Base-by-base conservation (phyloP, 2,113 vertebrate species). In the Ceyx cyanopectus region DNA sequence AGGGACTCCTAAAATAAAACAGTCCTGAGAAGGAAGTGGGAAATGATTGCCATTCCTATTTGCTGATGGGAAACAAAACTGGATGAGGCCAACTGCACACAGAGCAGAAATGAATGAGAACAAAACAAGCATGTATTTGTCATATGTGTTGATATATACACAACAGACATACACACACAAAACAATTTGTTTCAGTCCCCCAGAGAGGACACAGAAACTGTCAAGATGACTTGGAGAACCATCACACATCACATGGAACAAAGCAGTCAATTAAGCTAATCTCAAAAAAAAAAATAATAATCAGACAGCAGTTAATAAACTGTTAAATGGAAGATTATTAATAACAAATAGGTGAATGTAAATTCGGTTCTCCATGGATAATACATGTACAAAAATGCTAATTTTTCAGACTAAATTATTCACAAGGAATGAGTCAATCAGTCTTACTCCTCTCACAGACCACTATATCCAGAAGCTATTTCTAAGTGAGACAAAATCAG, bases 341-440 rank as follows among this genome's bases (percentile, higher is more conserved):
- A 95, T 93, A 96, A 91, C 84, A 89, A 96, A 93, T 60, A 93
- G 75, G 79, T 82, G 14, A 80, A 85, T 85, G 60, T n/a, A 60
- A 88, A 93, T 87, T 70, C 75, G 48, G 57, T 63, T 81, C 26
- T 82, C 70, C 70, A 48, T 74, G 43, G 91, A 91, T 75, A 89
- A 91, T 74, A 76, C 60, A 74, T 77, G 51, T 77, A 89, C 41
- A 89, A 91, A 94, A 92, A 92, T 94, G 89, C 75, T 77, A 94
- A 93, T 94, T 86, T 83, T 91, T 73, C 81, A 70, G 67, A 43
- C 62, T 95, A 92, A 95, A 94, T 94, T 94, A 94, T 96, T 91
- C 92, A 92, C 78, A 91, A 41, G 0, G 8, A 88, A 73, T 40
- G 75, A 93, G 87, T 95, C 92, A 87, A 94, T 89, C 92, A 93